Evolutionary conservation across 2,797 vertebrate genomes (phyloP).

Genomic region (Mormyrus hasselquistii): DNA sequence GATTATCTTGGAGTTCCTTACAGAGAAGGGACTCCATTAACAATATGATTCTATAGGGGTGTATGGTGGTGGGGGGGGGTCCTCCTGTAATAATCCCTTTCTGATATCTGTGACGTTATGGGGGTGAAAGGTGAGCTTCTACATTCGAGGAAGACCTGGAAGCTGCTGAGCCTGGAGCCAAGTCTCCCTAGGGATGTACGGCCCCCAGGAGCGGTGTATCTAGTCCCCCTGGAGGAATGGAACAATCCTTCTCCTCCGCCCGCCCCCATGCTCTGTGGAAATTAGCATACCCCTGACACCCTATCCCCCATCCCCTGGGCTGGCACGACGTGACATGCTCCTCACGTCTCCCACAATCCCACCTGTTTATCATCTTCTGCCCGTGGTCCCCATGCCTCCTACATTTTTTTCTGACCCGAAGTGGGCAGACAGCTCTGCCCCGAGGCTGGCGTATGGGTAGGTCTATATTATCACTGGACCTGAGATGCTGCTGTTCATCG

Average conservation of each 20-base stretch:
- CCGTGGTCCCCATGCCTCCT: neutral
- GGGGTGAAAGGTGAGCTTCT: conserved; percentile 45
- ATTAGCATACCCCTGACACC: neutral
- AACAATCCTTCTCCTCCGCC: neutral
- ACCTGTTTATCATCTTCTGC: neutral
- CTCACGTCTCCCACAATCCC: neutral
- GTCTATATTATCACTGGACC: neutral
- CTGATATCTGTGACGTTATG: neutral
- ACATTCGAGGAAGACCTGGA: conserved; percentile 51
- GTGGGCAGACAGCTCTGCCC: neutral
- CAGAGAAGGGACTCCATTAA: neutral
- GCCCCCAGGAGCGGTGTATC: neutral
- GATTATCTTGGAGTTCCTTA: neutral
- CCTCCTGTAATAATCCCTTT: neutral
- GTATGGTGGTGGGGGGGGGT: neutral
- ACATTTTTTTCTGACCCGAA: neutral
- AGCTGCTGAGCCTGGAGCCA: conserved; percentile 46
- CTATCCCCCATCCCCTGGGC: neutral
- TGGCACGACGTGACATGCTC: neutral
- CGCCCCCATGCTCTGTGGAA: neutral
- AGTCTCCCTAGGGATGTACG: conserved; percentile 40
- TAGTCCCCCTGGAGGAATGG: neutral
- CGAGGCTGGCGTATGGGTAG: neutral
- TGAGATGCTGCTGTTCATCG: neutral
- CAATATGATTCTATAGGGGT: neutral